Evolutionary conservation across 2,113 vertebrate species (phyloP).

Genomic region (Gobio gobio): DNA sequence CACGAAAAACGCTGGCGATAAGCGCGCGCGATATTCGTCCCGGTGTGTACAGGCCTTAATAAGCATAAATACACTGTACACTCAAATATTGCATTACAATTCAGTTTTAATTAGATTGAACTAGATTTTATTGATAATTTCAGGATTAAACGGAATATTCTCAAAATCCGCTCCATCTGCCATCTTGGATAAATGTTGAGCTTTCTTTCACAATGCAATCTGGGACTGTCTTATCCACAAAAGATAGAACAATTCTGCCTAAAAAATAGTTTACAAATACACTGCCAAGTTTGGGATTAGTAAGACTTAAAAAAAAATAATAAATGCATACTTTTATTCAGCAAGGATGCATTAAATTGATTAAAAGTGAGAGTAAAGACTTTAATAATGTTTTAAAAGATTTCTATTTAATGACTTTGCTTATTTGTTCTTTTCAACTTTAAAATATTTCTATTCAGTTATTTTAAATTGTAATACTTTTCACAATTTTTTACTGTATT

Average conservation of each 20-base stretch:
- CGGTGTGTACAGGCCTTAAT: too few species aligned
- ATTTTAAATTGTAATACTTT: too few species aligned
- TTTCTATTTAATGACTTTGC: too few species aligned
- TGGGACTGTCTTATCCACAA: too few species aligned
- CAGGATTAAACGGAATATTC: neutral
- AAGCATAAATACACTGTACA: neutral
- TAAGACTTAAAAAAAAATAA: too few species aligned
- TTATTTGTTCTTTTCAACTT: too few species aligned
- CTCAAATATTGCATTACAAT: neutral
- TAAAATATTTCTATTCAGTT: too few species aligned
- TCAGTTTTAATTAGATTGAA: neutral
- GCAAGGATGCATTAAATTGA: neutral
- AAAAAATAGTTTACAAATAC: neutral
- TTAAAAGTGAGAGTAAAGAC: neutral
- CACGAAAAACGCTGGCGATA: too few species aligned
- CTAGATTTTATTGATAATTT: neutral
- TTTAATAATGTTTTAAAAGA: too few species aligned
- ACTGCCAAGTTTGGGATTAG: too few species aligned
- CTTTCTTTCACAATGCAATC: neutral
- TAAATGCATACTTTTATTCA: neutral
- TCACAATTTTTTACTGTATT: neutral
- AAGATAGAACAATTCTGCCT: neutral
- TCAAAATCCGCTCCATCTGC: neutral
- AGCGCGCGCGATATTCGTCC: too few species aligned
- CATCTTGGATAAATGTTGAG: neutral